A percentile compares a stretch with the other conserved stretches of the same genome.
Evolutionary conservation across 2,797 vertebrate genomes (phyloP).

Genomic region (Eulemur coronatus): DNA sequence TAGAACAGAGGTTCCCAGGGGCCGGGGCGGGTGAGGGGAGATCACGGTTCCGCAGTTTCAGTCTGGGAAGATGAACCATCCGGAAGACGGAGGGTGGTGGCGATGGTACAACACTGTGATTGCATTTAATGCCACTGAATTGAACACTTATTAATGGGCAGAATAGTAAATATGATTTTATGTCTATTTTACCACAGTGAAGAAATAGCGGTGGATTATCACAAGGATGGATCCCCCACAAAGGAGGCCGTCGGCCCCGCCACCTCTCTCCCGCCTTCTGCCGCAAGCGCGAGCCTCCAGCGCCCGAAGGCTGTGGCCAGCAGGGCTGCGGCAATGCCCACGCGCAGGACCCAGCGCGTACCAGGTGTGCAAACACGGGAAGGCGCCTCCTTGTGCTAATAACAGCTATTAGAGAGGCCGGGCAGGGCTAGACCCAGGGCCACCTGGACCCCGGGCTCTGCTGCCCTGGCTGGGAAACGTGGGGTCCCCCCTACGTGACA

Average conservation of each 20-base stretch:
- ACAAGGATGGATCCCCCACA: neutral
- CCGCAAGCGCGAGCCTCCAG: neutral
- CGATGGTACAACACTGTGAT: fast-evolving
- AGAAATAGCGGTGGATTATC: neutral
- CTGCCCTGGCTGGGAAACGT: neutral
- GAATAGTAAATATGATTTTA: neutral
- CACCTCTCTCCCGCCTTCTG: neutral
- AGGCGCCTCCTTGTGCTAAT: no score
- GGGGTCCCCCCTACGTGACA: no score
- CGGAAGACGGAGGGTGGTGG: fast-evolving
- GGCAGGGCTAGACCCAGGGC: no score
- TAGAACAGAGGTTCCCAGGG: fast-evolving
- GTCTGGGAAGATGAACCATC: fast-evolving
- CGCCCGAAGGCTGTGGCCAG: fast-evolving
- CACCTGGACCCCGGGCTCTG: neutral
- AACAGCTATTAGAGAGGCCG: neutral
- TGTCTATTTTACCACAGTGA: neutral
- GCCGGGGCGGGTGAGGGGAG: fast-evolving
- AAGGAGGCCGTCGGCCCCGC: neutral
- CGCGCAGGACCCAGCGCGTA: neutral
- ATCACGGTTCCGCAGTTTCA: neutral
- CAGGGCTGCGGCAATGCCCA: no score
- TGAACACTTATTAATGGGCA: neutral
- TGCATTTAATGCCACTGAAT: neutral
- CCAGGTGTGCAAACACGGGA: neutral